Conservation (phyloP, 2,888 invertebrate genomes). For the Eupithecia insigniata region DNA sequence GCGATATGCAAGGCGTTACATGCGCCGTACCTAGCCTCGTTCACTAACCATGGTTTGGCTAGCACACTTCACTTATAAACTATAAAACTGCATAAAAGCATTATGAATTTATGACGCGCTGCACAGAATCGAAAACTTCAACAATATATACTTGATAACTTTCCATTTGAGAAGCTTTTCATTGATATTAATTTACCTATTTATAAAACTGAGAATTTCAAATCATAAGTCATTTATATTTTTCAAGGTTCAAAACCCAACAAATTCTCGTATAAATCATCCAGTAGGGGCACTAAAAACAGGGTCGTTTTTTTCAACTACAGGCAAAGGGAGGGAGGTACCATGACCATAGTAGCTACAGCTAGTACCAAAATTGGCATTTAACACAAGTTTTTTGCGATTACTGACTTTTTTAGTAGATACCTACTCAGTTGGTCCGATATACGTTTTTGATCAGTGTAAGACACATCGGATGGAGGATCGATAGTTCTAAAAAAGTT, state of each 20-base stretch:
- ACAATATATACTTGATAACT: background rate
- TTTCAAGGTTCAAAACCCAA: background rate
- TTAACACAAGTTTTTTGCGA: no score
- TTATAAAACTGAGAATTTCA: background rate
- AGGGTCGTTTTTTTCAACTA: no score
- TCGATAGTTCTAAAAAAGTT: no score
- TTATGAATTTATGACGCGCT: background rate
- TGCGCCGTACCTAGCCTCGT: conserved; percentile 34
- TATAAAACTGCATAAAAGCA: conserved; percentile 6
- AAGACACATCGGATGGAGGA: no score
- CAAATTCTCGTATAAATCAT: background rate
- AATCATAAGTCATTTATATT: no score
- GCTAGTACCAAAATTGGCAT: no score
- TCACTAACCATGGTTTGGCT: conserved; percentile 22
- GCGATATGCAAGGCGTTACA: conserved; percentile 62
- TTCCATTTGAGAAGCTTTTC: background rate
- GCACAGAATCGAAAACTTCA: background rate
- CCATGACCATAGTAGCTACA: no score
- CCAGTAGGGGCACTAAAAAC: no score
- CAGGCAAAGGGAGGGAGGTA: no score
- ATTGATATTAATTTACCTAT: background rate
- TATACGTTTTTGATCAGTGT: no score
- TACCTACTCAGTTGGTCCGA: no score
- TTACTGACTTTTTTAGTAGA: no score
- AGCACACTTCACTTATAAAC: conserved; percentile 6